Evolutionary conservation across 2,113 vertebrate species (phyloP).

Genomic region (Thalassarche chlororhynchos): DNA sequence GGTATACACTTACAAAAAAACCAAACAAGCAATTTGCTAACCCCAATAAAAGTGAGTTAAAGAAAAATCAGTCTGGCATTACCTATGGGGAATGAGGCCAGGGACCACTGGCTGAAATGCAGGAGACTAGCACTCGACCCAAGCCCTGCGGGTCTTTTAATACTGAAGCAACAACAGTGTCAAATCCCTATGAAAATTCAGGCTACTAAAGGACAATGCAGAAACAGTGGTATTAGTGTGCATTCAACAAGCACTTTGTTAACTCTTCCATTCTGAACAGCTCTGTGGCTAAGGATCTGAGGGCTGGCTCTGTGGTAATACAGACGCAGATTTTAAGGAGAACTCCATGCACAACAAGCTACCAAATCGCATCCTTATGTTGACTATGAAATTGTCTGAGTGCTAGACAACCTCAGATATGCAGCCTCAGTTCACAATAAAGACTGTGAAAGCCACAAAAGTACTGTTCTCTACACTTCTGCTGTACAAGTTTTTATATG

Average conservation of each 20-base stretch:
- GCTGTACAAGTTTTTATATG: background rate
- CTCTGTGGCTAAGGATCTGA: background rate
- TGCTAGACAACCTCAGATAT: background rate
- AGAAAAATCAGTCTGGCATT: background rate
- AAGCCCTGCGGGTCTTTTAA: background rate
- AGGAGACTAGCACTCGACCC: background rate
- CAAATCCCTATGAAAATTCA: background rate
- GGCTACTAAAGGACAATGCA: background rate
- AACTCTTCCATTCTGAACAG: background rate
- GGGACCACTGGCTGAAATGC: background rate
- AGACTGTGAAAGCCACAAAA: background rate
- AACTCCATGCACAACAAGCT: rapidly evolving
- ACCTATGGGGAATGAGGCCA: background rate
- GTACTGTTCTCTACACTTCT: background rate
- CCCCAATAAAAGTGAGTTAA: background rate
- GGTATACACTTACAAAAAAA: background rate
- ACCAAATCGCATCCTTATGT: background rate
- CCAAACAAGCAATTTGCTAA: background rate
- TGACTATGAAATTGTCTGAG: background rate
- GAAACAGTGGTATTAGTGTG: background rate
- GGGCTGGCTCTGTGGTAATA: background rate
- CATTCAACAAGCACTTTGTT: background rate
- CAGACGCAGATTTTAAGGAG: background rate
- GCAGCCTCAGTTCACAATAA: background rate
- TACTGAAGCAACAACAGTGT: background rate